Percentiles rank a stretch among this genome's conserved stretches.
These are phyloP conservation scores for Nycteola revayana DNA, from an alignment of 2,888 invertebrate species.

Conservation along the genomic window DNA sequence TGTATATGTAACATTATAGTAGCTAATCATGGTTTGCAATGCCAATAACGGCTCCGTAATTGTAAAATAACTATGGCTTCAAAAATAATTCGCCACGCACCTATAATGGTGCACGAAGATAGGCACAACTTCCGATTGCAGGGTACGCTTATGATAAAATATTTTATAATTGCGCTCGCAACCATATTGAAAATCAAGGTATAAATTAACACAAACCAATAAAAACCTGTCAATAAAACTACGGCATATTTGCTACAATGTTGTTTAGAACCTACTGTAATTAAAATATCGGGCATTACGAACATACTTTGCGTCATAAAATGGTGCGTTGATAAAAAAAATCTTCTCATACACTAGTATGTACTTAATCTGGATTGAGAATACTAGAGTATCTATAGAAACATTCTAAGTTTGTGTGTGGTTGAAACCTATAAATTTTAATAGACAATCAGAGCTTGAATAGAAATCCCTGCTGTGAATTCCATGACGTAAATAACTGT, in stretches of 20 bases:
- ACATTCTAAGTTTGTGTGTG: conserved; percentile 36
- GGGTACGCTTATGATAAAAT: too few relatives aligned
- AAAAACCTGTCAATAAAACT: too few relatives aligned
- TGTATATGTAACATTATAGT: too few relatives aligned
- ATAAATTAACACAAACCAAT: too few relatives aligned
- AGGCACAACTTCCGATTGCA: too few relatives aligned
- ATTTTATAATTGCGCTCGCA: too few relatives aligned
- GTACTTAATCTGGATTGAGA: conserved; percentile 40
- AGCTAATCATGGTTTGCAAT: too few relatives aligned
- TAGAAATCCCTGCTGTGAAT: conserved; percentile 36
- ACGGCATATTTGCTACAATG: conserved; percentile 26
- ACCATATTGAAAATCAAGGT: too few relatives aligned
- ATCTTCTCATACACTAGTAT: conserved; percentile 32
- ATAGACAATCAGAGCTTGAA: conserved; percentile 2
- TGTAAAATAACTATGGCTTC: too few relatives aligned
- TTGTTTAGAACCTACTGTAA: conserved; percentile 24
- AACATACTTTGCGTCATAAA: conserved; percentile 34
- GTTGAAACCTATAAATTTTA: conserved; percentile 39
- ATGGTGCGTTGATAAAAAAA: conserved; percentile 32
- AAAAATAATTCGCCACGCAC: too few relatives aligned
- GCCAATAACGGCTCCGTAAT: too few relatives aligned
- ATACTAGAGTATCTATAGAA: conserved; percentile 21
- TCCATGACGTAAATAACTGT: conserved; percentile 31
- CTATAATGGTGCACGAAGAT: too few relatives aligned
- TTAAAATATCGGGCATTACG: conserved; percentile 41